These are phyloP conservation scores for Poecilia latipinna DNA, from an alignment of 2,113 vertebrate genomes.

Conservation along the genomic window DNA sequence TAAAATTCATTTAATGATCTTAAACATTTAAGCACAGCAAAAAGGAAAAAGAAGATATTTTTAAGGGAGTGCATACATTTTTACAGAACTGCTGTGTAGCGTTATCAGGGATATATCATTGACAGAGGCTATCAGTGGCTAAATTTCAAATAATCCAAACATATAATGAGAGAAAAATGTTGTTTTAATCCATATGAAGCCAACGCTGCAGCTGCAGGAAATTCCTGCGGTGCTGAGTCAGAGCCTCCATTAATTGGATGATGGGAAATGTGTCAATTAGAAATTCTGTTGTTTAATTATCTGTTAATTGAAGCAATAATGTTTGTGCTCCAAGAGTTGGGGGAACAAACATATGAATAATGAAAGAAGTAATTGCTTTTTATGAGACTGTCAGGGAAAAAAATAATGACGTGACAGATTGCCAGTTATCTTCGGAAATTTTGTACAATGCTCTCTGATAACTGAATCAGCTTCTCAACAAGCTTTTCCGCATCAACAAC, in stretches of 20 bases:
- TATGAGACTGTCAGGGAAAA: conserved; percentile 75
- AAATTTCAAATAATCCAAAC: conserved; percentile 42
- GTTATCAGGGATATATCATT: conserved; percentile 33
- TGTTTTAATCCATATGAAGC: conserved; percentile 30
- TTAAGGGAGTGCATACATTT: not conserved
- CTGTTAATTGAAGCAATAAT: conserved; percentile 79
- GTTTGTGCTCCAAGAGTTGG: conserved; percentile 72
- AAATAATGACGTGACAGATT: conserved; percentile 73
- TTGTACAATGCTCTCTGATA: conserved; percentile 55
- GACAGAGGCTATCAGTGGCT: conserved; percentile 29
- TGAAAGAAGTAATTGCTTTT: conserved; percentile 79
- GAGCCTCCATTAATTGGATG: conserved; percentile 66
- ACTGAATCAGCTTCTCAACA: conserved; percentile 51
- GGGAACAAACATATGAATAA: conserved; percentile 78
- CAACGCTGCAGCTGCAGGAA: conserved; percentile 42
- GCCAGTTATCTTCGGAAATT: conserved; percentile 60
- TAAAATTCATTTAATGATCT: no score
- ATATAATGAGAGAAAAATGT: conserved; percentile 39
- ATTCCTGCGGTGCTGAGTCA: conserved; percentile 59
- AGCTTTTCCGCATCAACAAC: conserved; percentile 33
- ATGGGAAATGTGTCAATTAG: conserved; percentile 78
- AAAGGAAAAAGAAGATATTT: no score
- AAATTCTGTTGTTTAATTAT: conserved; percentile 80
- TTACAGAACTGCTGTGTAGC: not conserved
- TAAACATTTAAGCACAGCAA: no score